Evolutionary conservation across 2,888 invertebrate genomes (phyloP).

Genomic region (Hirudinaria manillensis): DNA sequence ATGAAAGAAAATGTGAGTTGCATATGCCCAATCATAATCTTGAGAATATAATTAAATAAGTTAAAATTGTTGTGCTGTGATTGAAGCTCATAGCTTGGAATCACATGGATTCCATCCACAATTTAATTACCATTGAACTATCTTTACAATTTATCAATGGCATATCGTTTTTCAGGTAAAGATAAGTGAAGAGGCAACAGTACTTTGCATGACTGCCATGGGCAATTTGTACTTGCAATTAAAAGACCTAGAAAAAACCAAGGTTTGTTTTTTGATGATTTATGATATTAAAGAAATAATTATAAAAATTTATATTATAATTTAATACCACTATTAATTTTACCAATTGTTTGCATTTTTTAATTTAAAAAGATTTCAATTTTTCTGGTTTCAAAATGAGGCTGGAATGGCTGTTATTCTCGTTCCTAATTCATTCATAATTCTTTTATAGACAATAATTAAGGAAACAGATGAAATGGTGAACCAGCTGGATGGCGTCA

Average conservation of each 20-base stretch:
- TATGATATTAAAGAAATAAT: neutral
- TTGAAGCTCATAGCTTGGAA: neutral
- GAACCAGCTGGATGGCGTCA: slow-evolving; percentile 83
- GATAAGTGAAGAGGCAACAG: slow-evolving; percentile 65
- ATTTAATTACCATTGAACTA: neutral
- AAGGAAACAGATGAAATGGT: slow-evolving; percentile 67
- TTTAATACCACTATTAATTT: neutral
- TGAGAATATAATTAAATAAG: neutral
- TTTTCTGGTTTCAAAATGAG: neutral
- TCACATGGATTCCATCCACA: neutral
- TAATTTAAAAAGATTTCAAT: neutral
- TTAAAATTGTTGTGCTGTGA: neutral
- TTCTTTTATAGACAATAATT: slow-evolving; percentile 18
- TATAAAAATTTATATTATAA: neutral
- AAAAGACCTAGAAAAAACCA: slow-evolving; percentile 53
- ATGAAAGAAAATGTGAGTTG: slow-evolving; percentile 71
- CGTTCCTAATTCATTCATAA: neutral
- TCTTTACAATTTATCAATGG: neutral
- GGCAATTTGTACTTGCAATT: slow-evolving; percentile 56
- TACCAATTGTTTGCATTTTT: neutral
- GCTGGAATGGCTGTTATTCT: neutral
- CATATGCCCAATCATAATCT: neutral
- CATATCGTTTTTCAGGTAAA: slow-evolving; percentile 44
- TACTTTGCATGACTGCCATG: slow-evolving; percentile 76
- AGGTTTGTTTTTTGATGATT: slow-evolving; percentile 44